phyloP scores from a whole-genome alignment of 2,888 invertebrate genomes.

The Yponomeuta cagnagella region DNA sequence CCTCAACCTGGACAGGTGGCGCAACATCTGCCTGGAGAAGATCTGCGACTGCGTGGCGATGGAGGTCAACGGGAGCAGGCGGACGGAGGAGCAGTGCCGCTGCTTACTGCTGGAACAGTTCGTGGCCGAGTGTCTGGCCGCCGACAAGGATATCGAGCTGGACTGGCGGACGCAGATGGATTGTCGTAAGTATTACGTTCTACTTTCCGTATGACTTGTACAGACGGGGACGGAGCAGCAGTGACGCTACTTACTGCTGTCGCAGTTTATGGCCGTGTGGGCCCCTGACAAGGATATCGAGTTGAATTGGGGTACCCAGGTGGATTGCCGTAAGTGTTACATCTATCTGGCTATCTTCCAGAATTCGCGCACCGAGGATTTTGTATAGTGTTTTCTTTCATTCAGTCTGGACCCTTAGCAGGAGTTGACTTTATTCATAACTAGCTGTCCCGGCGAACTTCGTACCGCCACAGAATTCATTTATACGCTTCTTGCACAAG shows the following conservation, averaged over 20 bases:
- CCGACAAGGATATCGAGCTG: conserved; percentile 78
- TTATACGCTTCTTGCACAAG: too few relatives aligned
- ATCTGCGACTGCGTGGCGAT: conserved; percentile 83
- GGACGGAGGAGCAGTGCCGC: conserved; percentile 71
- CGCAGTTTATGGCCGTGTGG: conserved; percentile 84
- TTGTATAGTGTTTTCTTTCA: too few relatives aligned
- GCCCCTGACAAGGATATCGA: conserved; percentile 78
- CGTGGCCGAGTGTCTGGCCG: conserved; percentile 83
- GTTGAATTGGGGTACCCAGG: conserved; percentile 81
- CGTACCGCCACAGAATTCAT: too few relatives aligned
- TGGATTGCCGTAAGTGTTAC: conserved; percentile 80
- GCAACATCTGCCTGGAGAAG: conserved; percentile 83
- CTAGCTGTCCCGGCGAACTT: too few relatives aligned
- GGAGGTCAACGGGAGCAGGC: conserved; percentile 55
- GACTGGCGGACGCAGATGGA: conserved; percentile 83
- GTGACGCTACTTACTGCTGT: conserved; percentile 83
- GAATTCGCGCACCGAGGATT: too few relatives aligned
- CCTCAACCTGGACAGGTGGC: conserved; percentile 80
- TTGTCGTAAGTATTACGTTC: conserved; percentile 75
- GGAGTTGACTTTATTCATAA: too few relatives aligned
- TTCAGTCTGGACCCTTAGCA: too few relatives aligned
- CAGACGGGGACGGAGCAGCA: conserved; percentile 37
- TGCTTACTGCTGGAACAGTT: conserved; percentile 82
- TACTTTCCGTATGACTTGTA: too few relatives aligned
- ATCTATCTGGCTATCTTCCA: neutral